Percentiles rank a stretch among this genome's conserved stretches.
Conservation (phyloP, 2,888 invertebrate species). For the Hydropsyche betteni region DNA sequence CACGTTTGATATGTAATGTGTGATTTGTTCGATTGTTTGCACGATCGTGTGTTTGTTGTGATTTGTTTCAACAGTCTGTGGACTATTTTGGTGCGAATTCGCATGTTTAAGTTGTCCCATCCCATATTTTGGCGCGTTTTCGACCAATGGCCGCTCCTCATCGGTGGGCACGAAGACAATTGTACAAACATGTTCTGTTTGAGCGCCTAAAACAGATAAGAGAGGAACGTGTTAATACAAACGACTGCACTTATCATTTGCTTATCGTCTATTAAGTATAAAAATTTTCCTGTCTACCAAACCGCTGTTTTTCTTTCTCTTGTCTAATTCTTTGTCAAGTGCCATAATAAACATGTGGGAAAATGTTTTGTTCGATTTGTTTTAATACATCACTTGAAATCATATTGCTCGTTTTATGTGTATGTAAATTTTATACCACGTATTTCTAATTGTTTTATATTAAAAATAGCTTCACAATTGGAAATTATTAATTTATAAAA, state of each 20-base stretch:
- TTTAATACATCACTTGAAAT: no score
- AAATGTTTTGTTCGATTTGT: no score
- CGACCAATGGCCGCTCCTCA: not conserved
- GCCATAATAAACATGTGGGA: no score
- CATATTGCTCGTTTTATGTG: no score
- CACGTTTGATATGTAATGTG: not conserved
- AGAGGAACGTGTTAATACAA: not conserved
- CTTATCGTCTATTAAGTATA: conserved; percentile 10
- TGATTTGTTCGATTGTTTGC: not conserved
- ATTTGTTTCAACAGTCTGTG: not conserved
- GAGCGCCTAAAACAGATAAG: conserved; percentile 7
- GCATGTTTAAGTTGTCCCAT: not conserved
- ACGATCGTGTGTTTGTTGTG: not conserved
- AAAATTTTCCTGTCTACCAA: not conserved
- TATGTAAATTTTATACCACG: no score
- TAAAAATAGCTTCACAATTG: no score
- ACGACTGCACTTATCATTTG: not conserved
- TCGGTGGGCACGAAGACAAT: conserved; percentile 12
- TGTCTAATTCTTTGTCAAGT: no score
- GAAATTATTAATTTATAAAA: no score
- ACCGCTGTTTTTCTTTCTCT: no score
- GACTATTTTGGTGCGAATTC: not conserved
- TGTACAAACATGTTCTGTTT: conserved; percentile 5
- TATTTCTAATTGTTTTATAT: no score
- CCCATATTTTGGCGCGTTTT: not conserved